Percentiles rank a stretch among this genome's conserved stretches.
These are phyloP conservation scores for Eremophila alpestris DNA, from an alignment of 2,797 vertebrate genomes.

Conservation along the genomic window DNA sequence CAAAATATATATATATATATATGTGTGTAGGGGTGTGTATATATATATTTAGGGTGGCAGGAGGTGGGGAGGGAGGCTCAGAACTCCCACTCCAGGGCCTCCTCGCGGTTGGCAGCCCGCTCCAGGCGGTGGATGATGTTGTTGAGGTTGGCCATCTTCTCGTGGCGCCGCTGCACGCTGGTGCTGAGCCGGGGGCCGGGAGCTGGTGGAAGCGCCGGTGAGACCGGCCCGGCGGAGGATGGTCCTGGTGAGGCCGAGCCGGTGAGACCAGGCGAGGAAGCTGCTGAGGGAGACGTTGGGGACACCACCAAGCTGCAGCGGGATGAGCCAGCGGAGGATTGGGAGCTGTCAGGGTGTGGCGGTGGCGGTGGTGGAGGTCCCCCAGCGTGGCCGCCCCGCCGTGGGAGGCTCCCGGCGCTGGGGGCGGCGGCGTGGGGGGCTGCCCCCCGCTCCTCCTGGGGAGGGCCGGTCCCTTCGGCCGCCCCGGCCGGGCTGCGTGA, in stretches of 20 bases:
- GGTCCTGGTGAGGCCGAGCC: slow-evolving; percentile 91
- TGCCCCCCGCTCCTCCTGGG: slow-evolving; percentile 75
- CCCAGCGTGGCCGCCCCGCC: slow-evolving; percentile 31
- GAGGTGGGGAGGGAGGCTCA: slow-evolving; percentile 57
- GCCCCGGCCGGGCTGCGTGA: slow-evolving; percentile 61
- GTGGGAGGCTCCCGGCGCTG: slow-evolving; percentile 41
- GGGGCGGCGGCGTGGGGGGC: slow-evolving; percentile 43
- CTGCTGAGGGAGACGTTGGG: slow-evolving; percentile 89
- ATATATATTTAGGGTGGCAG: not conserved
- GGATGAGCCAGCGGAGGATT: slow-evolving; percentile 86
- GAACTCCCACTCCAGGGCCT: slow-evolving; percentile 97
- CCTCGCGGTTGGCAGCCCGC: slow-evolving; percentile 94
- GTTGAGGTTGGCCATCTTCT: slow-evolving; percentile 99
- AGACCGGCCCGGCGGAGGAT: slow-evolving; percentile 91
- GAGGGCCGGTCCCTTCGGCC: slow-evolving; percentile 57
- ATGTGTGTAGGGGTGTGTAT: not conserved
- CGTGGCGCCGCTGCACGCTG: slow-evolving; percentile 92
- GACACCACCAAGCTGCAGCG: slow-evolving; percentile 91
- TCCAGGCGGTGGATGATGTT: slow-evolving; percentile 98
- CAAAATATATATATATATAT: slow-evolving; percentile 68
- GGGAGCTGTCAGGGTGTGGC: slow-evolving; percentile 85
- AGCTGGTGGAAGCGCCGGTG: slow-evolving; percentile 82
- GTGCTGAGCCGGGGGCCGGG: slow-evolving; percentile 84
- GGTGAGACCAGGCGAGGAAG: slow-evolving; percentile 91
- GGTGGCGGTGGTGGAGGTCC: slow-evolving; percentile 39